Evolutionary conservation across 2,888 invertebrate species (phyloP).

Genomic region (Lutraria lutraria): DNA sequence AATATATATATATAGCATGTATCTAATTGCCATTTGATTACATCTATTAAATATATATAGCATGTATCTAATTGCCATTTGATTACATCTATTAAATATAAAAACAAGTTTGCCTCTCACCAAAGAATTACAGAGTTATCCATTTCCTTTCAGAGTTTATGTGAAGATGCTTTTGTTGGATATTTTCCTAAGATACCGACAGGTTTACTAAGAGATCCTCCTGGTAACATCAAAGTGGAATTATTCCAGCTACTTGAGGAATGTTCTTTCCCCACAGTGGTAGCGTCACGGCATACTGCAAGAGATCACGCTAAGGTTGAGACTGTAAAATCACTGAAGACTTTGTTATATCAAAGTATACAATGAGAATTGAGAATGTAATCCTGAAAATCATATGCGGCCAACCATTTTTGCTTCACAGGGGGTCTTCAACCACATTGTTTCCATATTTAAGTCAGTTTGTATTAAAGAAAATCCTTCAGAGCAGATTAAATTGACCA

Average conservation of each 20-base stretch:
- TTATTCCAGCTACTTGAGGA: slow-evolving; percentile 69
- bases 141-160: slow-evolving; percentile 68
- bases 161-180: slow-evolving; percentile 75
- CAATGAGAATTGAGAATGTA: background rate
- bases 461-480: too few species aligned
- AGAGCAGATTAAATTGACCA: too few species aligned
- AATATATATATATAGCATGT: too few species aligned
- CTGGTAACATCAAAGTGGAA: slow-evolving; percentile 58
- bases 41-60: too few species aligned
- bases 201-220: slow-evolving; percentile 73
- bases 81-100: background rate
- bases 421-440: too few species aligned
- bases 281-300: slow-evolving; percentile 43
- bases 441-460: too few species aligned
- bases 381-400: too few species aligned
- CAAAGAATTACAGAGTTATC: background rate
- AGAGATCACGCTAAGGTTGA: slow-evolving; percentile 53
- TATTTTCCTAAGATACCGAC: slow-evolving; percentile 64
- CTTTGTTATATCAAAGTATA: slow-evolving; percentile 58
- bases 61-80: too few species aligned
- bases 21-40: too few species aligned
- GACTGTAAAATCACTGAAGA: slow-evolving; percentile 62
- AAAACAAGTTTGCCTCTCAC: background rate
- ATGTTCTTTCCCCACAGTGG: slow-evolving; percentile 66
- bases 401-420: too few species aligned